Base-by-base conservation (phyloP, 2,888 invertebrate genomes). In the Graphium colonna region DNA sequence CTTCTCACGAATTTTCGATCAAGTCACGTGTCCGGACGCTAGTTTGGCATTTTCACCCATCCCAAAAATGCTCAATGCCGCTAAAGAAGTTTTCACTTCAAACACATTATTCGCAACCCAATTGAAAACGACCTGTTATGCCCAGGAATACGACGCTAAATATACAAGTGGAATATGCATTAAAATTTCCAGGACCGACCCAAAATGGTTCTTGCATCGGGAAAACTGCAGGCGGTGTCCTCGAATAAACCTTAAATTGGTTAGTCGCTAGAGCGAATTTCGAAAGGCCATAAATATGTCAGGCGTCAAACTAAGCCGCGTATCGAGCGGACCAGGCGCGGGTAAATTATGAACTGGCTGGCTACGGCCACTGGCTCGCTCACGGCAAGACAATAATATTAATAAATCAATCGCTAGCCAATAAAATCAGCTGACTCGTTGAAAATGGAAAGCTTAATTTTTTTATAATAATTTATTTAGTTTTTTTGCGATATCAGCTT, bases 271-370 rank as follows among this genome's bases (percentile, higher is more conserved):
- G 69, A 73, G 75, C 76, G 81, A 77, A 78, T 85, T 83, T 81
- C 79, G 87, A 85, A 79, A 75, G 81, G 73, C 76, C 78, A 87
- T 88, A 88, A 88, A 88, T 88, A 79, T 83, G 83, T 82, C 87
- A 84, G 56, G 59, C 73, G 86, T 87, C 88, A 87, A 87, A 87
- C 75, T 88, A 87, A 88, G 87, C 86, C 82, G 74, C 80, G 84
- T 87, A 88, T 87, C 88, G 88, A 85, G 68, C 74, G 65, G 62
- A 60, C 74, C 88, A 87, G 84, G 75, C 78, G 72, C 68, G 70
- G 66, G 77, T 86, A 81, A 86, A 84, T 86, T 86, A 84, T 81
- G 79, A 78, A 82, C 80, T 82, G 73, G 21, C 52, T 26, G 44
- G 55, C 50, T 40, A 21, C 36, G 28, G 16, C 26, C 50, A 41